Evolutionary conservation across 1,140 invertebrate species (phyloP).

Genomic region (Polyergus mexicanus): DNA sequence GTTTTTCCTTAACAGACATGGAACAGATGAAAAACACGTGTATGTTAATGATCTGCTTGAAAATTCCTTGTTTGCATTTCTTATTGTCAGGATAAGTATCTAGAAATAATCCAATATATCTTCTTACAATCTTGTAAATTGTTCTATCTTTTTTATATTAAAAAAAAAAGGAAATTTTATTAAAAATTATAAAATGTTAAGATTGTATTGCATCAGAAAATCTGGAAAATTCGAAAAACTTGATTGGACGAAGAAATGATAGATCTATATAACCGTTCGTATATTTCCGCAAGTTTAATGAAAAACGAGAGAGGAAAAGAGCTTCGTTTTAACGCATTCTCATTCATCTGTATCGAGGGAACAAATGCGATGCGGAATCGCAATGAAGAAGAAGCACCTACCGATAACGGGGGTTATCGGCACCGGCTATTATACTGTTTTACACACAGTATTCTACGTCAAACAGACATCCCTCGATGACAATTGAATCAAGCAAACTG

Average conservation of each 20-base stretch:
- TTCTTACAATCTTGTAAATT: too few species aligned
- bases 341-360: background rate
- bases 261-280: background rate
- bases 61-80: background rate
- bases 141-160: too few species aligned
- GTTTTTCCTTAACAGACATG: background rate
- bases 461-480: constrained; percentile 20
- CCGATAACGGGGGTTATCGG: constrained; percentile 45
- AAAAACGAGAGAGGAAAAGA: background rate
- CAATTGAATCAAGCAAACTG: constrained; percentile 5
- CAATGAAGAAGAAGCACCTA: background rate
- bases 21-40: background rate
- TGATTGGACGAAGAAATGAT: background rate
- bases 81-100: background rate
- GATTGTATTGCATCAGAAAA: background rate
- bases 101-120: background rate
- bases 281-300: background rate
- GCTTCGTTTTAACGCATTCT: background rate
- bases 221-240: background rate
- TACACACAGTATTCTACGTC: background rate
- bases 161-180: background rate
- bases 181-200: background rate
- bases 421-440: constrained; percentile 11
- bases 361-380: constrained; percentile 17
- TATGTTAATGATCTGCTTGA: background rate